phyloP scores from a whole-genome alignment of 2,888 invertebrate genomes.

The Octonoba sinensis region DNA sequence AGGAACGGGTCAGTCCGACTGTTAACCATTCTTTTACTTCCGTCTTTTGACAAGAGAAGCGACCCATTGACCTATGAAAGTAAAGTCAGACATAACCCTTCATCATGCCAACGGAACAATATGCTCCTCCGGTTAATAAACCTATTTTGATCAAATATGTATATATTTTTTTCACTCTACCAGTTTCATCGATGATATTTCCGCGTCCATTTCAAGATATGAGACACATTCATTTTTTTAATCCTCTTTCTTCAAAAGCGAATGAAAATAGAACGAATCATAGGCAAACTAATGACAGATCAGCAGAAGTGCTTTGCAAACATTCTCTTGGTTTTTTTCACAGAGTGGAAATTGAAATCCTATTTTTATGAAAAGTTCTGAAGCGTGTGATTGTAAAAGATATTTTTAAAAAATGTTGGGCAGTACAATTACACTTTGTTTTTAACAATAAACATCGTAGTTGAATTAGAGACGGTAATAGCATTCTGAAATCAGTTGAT shows the following conservation, averaged over 20 bases:
- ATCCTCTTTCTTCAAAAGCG: not conserved
- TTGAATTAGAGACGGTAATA: too few species aligned
- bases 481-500: too few species aligned
- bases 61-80: constrained; percentile 58
- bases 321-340: too few species aligned
- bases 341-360: too few species aligned
- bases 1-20: not conserved
- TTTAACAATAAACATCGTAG: too few species aligned
- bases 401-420: too few species aligned
- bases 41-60: constrained; percentile 11
- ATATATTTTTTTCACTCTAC: not conserved
- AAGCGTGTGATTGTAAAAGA: too few species aligned
- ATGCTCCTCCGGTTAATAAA: constrained; percentile 8
- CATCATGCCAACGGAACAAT: constrained; percentile 39
- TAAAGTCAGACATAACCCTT: constrained; percentile 17
- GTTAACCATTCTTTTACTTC: constrained; percentile 16
- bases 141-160: not conserved
- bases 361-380: too few species aligned
- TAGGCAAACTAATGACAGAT: too few species aligned
- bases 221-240: not conserved
- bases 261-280: too few species aligned
- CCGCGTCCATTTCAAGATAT: not conserved
- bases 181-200: not conserved
- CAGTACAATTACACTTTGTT: too few species aligned
- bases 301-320: too few species aligned